A percentile compares a stretch with the other conserved stretches of the same genome.
Conservation (phyloP, 2,113 vertebrate genomes). For the Phycodurus eques region DNA sequence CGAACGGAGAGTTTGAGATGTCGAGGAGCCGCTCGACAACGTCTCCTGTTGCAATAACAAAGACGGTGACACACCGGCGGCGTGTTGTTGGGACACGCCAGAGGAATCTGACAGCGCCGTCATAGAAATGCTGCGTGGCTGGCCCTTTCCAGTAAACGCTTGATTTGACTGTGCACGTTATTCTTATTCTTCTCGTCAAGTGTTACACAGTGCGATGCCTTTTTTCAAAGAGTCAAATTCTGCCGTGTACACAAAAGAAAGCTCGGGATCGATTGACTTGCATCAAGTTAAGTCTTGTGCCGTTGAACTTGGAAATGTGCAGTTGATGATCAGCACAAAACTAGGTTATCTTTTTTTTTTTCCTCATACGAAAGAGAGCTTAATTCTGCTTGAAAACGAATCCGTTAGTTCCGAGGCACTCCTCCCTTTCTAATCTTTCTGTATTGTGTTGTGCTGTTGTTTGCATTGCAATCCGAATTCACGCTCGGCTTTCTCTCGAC, state of each 20-base stretch:
- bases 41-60: conserved; percentile 37
- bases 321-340: too few species aligned
- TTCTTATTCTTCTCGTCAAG: too few species aligned
- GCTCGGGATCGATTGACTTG: conserved; percentile 9
- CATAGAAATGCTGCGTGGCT: conserved; percentile 20
- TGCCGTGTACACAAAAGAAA: conserved; percentile 17
- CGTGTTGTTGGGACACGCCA: not conserved
- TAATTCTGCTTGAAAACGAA: too few species aligned
- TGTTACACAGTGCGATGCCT: not conserved
- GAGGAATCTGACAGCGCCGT: conserved; percentile 33
- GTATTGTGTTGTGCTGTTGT: not conserved
- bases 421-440: not conserved
- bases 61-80: conserved; percentile 37
- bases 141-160: not conserved
- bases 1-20: conserved; percentile 14
- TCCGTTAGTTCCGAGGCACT: too few species aligned
- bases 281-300: conserved; percentile 10
- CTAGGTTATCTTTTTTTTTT: too few species aligned
- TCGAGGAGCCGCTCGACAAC: conserved; percentile 21
- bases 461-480: not conserved
- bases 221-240: conserved; percentile 11
- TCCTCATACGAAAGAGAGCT: too few species aligned
- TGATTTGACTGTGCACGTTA: not conserved
- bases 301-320: not conserved
- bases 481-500: conserved; percentile 32